Base-by-base conservation (phyloP, 2,797 vertebrate genomes). In the Sciurus vulgaris region DNA sequence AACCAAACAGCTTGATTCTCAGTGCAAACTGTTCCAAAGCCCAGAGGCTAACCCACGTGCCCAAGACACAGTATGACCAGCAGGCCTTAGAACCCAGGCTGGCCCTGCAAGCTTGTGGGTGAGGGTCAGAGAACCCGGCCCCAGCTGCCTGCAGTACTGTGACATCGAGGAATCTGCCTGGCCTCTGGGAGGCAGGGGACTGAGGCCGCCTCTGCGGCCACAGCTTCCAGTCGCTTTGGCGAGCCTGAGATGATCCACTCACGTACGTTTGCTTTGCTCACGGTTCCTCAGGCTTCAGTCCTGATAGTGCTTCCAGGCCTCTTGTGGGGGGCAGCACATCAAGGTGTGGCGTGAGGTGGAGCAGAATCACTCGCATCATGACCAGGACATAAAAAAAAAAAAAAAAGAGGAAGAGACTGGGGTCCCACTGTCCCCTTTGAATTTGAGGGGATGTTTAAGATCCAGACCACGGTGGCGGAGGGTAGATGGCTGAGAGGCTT, bases 211-310 rank as follows among this genome's bases (percentile, higher is more conserved):
- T 8, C 51, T 44, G 38, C 14, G 1, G n/a, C n/a, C n/a, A n/a
- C n/a, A n/a, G 54, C 38, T 15, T 4, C 44, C 28, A 5, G 24
- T n/a, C 4, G 5, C 44, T 1, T 4, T 7, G 38, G 24, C 1
- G 3, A 8, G 28, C 2, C 10, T 1, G 17, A 33, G 44, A 35
- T 7, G 28, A n/a, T 2, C n/a, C 3, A 3, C 17, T 20, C 0
- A 1, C 10, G 41, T 11, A 9, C 1, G 5, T 20, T n/a, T 13
- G 20, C 7, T 4, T 22, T 18, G 44, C 17, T 33, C 85, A 49
- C 35, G 7, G 2, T 14, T 26, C 14, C 11, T 6, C 35, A 84
- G 26, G 56, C 7, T 18, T 17, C 22, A 1, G 17, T 24, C 56
- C 30, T 11, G 2, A 12, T 30, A 14, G 35, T 26, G 61, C 88